Evolutionary conservation across 2,797 vertebrate genomes (phyloP), one percentile per base, ranked within the genome.

Genomic region (Alauda arvensis): DNA sequence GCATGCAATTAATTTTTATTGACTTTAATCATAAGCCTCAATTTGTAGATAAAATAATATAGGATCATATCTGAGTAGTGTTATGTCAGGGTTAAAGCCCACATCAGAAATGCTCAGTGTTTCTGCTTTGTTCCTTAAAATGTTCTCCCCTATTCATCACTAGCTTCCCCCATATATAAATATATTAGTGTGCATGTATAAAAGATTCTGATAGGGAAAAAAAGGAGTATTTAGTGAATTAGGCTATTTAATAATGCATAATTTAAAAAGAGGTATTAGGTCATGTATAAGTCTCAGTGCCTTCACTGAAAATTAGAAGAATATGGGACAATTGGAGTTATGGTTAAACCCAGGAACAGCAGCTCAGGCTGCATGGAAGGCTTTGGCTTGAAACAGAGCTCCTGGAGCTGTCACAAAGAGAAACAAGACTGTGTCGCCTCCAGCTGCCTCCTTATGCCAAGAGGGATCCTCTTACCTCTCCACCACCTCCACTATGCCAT

Each of bases 381-480:
- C 55, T 76, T 46, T 3, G 10, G 40, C 20, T 85, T 45, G 10
- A 8, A 81, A n/a, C 34, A 60, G 49, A 63, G 9, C 21, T 80
- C 52, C 59, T 5, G 3, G 6, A 16, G 14, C 19, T 61, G 28
- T 52, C 39, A 39, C 31, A 52, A 26, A 56, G 17, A 42, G 4
- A 74, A 45, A n/a, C 20, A 66, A 70, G 24, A 4, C 46, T 53
- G 7, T 2, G 10, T 52, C 40, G 18, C 14, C 7, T 42, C 42
- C 3, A 5, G n/a, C 39, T 85, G 53, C 42, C 39, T 90, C 9
- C 15, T 12, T 3, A 0, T 55, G 37, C 28, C 0, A 0, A 65
- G 31, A 1, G 0, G 52, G 12, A 12, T 76, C 52, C 37, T 72
- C 26, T 18, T 25, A 67, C 14, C 28, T 66, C 34, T 42, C 24